These are phyloP conservation scores for Pachypsylla venusta DNA, from an alignment of 1,140 invertebrate species.

Conservation along the genomic window DNA sequence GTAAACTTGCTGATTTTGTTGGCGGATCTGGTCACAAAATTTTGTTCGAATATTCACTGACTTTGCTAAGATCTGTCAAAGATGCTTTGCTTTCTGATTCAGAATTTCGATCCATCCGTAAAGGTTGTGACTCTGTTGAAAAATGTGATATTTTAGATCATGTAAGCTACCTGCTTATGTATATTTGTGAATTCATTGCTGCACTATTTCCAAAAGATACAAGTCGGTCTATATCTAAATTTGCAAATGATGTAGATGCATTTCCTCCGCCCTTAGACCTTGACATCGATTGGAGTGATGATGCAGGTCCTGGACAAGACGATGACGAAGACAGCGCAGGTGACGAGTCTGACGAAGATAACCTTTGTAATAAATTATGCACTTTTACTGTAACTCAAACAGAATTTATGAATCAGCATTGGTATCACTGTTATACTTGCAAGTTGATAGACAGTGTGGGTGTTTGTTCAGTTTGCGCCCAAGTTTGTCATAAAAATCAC, in stretches of 20 bases:
- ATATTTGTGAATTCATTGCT: conserved; percentile 41
- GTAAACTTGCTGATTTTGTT: conserved; percentile 68
- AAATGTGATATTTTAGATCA: conserved; percentile 50
- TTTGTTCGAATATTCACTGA: conserved; percentile 60
- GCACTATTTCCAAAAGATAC: conserved; percentile 25
- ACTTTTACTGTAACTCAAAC: conserved; percentile 94
- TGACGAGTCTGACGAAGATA: conserved; percentile 93
- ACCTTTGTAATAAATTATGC: conserved; percentile 83
- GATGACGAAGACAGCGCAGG: conserved; percentile 83
- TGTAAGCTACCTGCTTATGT: conserved; percentile 58
- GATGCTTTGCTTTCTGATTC: not conserved
- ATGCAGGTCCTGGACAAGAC: conserved; percentile 41
- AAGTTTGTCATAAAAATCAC: conserved; percentile 91
- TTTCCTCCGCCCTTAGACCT: conserved; percentile 49
- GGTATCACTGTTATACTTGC: conserved; percentile 97
- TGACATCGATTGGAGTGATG: conserved; percentile 69
- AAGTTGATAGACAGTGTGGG: conserved; percentile 96
- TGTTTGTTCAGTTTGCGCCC: conserved; percentile 91
- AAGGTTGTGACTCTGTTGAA: conserved; percentile 14
- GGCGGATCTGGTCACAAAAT: conserved; percentile 55
- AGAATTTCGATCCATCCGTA: not conserved
- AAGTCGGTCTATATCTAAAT: conserved; percentile 28
- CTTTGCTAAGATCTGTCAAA: conserved; percentile 47
- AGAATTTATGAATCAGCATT: conserved; percentile 96
- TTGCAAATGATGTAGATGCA: conserved; percentile 55